Evolutionary conservation across 1,140 invertebrate species (phyloP), one percentile per base, ranked within the genome.

Genomic region (Atta colombica): DNA sequence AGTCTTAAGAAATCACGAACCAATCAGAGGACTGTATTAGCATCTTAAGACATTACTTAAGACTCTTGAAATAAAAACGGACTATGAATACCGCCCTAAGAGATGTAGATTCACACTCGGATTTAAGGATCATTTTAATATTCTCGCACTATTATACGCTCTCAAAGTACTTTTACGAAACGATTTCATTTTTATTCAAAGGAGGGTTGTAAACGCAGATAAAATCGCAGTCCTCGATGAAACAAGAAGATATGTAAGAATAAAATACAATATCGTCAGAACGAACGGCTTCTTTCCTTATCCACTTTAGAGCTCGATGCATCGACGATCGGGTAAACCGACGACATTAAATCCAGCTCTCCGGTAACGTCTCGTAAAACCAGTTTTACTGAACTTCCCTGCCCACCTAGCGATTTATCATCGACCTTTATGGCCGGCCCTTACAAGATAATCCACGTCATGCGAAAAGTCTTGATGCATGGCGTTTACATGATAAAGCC

Each of bases 351-450:
- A 92, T 86, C 86, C 71, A 25, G 58, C 60, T 86, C 82, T 84
- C 51, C 6, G n/a, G 65, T 72, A 77, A 78, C 82, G 58, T 89
- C 66, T 78, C 89, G 81, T 92, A 87, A 92, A 92, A 90, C 91
- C 86, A 90, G 90, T 91, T 90, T 90, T 80, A 74, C 80, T 86
- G 82, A 92, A 92, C 88, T 92, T 90, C 51, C 78, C 78, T 74
- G 72, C 39, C 58, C 28, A 66, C 65, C 87, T 87, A 82, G 72
- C 87, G 88, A 91, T 91, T 88, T 90, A 91, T 91, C 88, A 77
- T 49, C 87, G 80, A 85, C 86, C 87, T 88, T 86, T 87, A 89
- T 55, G 71, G 75, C 66, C 77, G 31, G 39, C 82, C 89, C 89
- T 91, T 88, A 88, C 89, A 66, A 86, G 86, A 90, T 90, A 88